Percentiles rank a stretch among this genome's conserved stretches.
Conservation (phyloP, 2,113 vertebrate species). For the Ammodytes dubius region DNA sequence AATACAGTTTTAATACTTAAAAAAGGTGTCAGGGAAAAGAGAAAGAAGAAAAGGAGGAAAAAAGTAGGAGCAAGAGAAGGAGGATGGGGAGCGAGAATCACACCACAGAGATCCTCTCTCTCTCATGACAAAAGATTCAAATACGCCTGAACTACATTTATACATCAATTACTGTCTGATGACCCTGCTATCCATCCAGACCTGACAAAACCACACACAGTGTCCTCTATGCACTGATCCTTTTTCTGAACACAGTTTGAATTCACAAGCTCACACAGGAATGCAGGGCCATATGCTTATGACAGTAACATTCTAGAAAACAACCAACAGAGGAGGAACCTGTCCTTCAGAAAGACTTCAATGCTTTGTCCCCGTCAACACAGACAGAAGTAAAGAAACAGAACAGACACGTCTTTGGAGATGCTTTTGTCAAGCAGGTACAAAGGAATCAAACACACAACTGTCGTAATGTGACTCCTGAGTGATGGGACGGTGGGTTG, state of each 20-base stretch:
- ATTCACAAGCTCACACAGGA: too few relatives aligned
- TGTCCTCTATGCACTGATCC: not conserved
- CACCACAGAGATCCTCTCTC: not conserved
- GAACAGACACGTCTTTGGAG: not conserved
- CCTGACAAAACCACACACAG: not conserved
- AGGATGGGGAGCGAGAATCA: not conserved
- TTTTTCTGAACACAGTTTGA: not conserved
- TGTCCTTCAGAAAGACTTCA: slow-evolving; percentile 23
- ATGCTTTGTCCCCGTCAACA: slow-evolving; percentile 15
- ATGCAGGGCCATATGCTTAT: not conserved
- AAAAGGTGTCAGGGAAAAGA: not conserved
- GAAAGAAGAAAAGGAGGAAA: not conserved
- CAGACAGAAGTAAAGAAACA: slow-evolving; percentile 7
- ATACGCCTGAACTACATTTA: slow-evolving; percentile 3
- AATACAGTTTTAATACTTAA: not conserved
- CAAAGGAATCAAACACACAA: slow-evolving; percentile 18
- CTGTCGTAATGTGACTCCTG: slow-evolving; percentile 13
- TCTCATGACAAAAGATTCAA: slow-evolving; percentile 12
- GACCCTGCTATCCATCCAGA: not conserved
- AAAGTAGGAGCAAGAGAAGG: not conserved
- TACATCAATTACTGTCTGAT: not conserved
- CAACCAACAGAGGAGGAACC: slow-evolving; percentile 24
- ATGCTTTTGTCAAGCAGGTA: slow-evolving; percentile 20
- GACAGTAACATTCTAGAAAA: not conserved
- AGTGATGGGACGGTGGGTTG: not conserved